Percentiles rank a stretch among this genome's conserved stretches.
Conservation (phyloP, 2,888 invertebrate genomes). For the Taphrorychus bicolor region DNA sequence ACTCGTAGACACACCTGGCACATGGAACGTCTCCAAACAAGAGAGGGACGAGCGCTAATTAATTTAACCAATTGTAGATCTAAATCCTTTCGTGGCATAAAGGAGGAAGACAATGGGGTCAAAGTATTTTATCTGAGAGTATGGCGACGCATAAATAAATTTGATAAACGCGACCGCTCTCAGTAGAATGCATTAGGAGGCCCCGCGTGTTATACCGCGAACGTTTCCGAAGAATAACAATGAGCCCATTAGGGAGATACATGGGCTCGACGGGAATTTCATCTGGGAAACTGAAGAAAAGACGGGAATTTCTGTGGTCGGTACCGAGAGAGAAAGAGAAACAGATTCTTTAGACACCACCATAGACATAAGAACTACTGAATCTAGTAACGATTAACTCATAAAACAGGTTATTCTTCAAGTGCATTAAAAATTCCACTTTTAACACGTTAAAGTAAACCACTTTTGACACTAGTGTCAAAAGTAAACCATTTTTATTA, state of each 20-base stretch:
- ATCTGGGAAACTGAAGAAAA: neutral
- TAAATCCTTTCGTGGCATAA: neutral
- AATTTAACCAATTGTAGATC: constrained; percentile 6
- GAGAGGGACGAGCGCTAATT: neutral
- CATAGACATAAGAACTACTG: too few species aligned
- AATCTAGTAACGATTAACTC: too few species aligned
- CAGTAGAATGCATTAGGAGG: constrained; percentile 30
- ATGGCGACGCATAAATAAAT: constrained; percentile 32
- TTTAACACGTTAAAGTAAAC: too few species aligned
- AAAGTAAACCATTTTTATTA: too few species aligned
- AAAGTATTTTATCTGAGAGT: constrained; percentile 27
- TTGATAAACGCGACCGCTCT: constrained; percentile 32
- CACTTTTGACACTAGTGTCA: too few species aligned
- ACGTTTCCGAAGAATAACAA: constrained; percentile 33
- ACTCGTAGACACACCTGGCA: neutral
- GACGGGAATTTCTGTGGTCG: neutral
- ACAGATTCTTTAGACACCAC: too few species aligned
- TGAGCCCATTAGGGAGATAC: constrained; percentile 27
- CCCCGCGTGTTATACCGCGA: constrained; percentile 27
- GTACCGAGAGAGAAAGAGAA: neutral
- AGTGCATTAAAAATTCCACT: too few species aligned
- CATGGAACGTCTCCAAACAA: too few species aligned
- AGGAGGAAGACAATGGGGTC: constrained; percentile 26
- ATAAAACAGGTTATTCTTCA: too few species aligned
- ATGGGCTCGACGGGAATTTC: constrained; percentile 13